phyloP scores from a whole-genome alignment of 2,888 invertebrate species.

The Peribatodes rhomboidaria region DNA sequence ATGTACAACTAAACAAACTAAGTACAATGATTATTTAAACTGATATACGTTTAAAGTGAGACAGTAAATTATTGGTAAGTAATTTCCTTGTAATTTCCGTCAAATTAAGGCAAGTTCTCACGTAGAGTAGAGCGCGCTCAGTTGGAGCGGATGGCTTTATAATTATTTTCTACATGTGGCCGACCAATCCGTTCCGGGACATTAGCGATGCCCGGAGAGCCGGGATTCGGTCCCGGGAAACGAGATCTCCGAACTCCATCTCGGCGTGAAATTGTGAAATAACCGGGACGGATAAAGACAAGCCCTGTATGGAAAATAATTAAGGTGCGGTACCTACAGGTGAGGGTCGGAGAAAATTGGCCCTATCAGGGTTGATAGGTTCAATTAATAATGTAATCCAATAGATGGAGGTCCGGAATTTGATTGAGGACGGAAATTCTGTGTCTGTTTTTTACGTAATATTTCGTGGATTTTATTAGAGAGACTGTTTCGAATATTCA shows the following conservation, averaged over 20 bases:
- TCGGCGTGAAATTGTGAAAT: constrained; percentile 84
- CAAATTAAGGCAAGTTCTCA: constrained; percentile 66
- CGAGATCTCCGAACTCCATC: constrained; percentile 80
- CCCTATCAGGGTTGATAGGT: constrained; percentile 23
- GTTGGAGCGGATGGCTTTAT: constrained; percentile 71
- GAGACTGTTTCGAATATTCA: not conserved
- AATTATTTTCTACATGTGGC: constrained; percentile 82
- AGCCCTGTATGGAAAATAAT: constrained; percentile 50
- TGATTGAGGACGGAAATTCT: constrained; percentile 10
- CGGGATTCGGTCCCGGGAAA: constrained; percentile 72
- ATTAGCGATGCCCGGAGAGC: constrained; percentile 74
- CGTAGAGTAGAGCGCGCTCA: constrained; percentile 51
- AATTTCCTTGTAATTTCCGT: constrained; percentile 64
- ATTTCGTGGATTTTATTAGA: not conserved
- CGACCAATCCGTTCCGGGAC: constrained; percentile 77
- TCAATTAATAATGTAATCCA: constrained; percentile 26
- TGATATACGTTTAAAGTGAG: constrained; percentile 20
- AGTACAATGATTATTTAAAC: not conserved
- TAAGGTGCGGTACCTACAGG: constrained; percentile 35
- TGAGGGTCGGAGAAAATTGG: constrained; percentile 32
- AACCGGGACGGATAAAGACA: constrained; percentile 66
- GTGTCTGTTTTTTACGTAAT: constrained; percentile 1
- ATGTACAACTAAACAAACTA: not conserved
- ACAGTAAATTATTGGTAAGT: constrained; percentile 28
- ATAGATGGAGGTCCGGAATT: constrained; percentile 14